Evolutionary conservation across 1,140 invertebrate genomes (phyloP), one percentile per base, ranked within the genome.

Genomic region (Samia ricini): DNA sequence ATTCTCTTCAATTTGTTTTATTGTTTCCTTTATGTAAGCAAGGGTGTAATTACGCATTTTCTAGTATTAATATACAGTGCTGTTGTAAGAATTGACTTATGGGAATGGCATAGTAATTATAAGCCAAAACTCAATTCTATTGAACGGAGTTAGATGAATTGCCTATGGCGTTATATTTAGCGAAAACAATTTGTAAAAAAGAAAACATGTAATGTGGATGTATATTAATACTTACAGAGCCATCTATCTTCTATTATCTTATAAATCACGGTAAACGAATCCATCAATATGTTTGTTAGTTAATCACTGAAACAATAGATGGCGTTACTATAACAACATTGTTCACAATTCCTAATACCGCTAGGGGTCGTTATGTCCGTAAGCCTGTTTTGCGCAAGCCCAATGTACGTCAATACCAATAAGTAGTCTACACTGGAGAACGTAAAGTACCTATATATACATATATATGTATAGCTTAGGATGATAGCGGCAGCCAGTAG

Each of bases 331-430:
- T 15, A 29, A 8, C 26, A 19, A 36, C 10, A 3, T 36, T 52
- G 0, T 42, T 4, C 19, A 19, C 26, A 20, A 10, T 57, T 6
- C 56, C 20, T 57, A 8, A 3, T 7, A 3, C n/a, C 56, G 29
- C 18, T 29, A 57, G 56, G 26, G 24, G 24, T n/a, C 56, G 20
- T 29, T 36, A 10, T 19, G n/a, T 33, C 12, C 20, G 20, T 12
- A 42, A 12, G 19, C 18, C 15, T 10, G 3, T 42, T 63, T 72
- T 72, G 84, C 86, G 84, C 84, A 85, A 74, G 79, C 69, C 70
- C 71, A 60, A 64, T 68, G 67, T 69, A 87, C 83, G 83, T 89
- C 83, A 86, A 89, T 89, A 88, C 83, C 86, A 87, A 89, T 81
- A 88, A 84, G 74, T 74, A 81, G 64, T 76, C 70, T 73, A 80